These are phyloP conservation scores for Lasius platythorax DNA, from an alignment of 2,888 invertebrate species.

Conservation along the genomic window DNA sequence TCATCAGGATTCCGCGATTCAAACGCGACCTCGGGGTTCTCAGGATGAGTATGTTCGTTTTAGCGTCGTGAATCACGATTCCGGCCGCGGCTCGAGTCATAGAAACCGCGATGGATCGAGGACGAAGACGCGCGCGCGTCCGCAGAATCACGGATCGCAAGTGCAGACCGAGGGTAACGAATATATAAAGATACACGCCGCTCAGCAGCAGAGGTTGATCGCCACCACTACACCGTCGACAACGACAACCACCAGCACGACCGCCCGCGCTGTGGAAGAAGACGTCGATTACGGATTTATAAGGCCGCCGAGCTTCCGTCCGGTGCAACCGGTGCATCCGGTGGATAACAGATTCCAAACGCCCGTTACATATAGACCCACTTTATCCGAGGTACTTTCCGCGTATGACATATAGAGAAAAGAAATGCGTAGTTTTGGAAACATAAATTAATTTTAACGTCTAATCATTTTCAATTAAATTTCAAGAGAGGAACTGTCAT, in stretches of 20 bases:
- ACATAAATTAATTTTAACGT: neutral
- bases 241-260: constrained; percentile 72
- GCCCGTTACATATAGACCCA: constrained; percentile 73
- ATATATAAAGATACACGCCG: constrained; percentile 81
- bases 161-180: constrained; percentile 82
- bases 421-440: neutral
- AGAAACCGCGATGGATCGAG: constrained; percentile 57
- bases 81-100: constrained; percentile 35
- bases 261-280: constrained; percentile 67
- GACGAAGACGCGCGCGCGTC: constrained; percentile 71
- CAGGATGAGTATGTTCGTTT: constrained; percentile 84
- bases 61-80: constrained; percentile 80
- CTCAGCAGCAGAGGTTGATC: constrained; percentile 66
- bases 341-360: constrained; percentile 67
- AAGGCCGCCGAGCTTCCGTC: constrained; percentile 85
- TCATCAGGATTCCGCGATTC: constrained; percentile 80
- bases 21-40: constrained; percentile 80
- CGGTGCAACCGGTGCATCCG: constrained; percentile 72
- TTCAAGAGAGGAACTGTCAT: neutral
- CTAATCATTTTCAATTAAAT: neutral
- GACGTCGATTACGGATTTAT: constrained; percentile 86
- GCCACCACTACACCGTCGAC: constrained; percentile 69
- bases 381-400: constrained; percentile 68
- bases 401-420: neutral
- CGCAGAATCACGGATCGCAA: constrained; percentile 74